Evolutionary conservation across 2,797 vertebrate species (phyloP).

Genomic region (Astyanax mexicanus): DNA sequence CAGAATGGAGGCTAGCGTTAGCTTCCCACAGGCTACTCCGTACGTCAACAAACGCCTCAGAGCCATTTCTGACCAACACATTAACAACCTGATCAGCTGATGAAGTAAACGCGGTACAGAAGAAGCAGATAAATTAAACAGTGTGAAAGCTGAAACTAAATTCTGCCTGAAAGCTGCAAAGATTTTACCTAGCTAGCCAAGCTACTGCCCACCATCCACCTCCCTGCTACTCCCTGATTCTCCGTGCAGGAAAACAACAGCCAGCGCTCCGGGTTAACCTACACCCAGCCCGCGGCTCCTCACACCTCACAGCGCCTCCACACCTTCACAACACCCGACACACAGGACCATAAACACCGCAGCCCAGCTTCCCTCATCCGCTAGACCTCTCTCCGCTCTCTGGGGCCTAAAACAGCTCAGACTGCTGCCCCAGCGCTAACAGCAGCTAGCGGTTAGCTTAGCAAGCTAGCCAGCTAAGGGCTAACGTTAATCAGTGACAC

Average conservation of each 20-base stretch:
- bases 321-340: not conserved
- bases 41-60: not conserved
- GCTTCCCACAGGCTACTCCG: not conserved
- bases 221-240: too few species aligned
- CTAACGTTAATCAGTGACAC: too few species aligned
- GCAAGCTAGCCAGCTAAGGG: constrained; percentile 13
- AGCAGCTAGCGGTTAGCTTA: constrained; percentile 7
- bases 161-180: too few species aligned
- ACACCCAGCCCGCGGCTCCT: not conserved
- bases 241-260: not conserved
- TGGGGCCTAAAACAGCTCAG: not conserved
- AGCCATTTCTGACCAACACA: not conserved
- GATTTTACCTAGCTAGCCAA: too few species aligned
- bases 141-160: too few species aligned
- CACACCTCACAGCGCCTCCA: not conserved
- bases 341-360: too few species aligned
- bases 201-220: too few species aligned
- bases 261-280: not conserved
- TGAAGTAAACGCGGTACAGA: not conserved
- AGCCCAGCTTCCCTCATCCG: not conserved
- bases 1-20: not conserved
- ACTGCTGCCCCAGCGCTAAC: not conserved
- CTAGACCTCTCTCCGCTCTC: not conserved
- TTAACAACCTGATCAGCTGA: not conserved
- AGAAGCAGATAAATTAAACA: too few species aligned